Evolutionary conservation across 2,888 invertebrate genomes (phyloP), one percentile per base, ranked within the genome.

Genomic region (Erannis defoliaria): DNA sequence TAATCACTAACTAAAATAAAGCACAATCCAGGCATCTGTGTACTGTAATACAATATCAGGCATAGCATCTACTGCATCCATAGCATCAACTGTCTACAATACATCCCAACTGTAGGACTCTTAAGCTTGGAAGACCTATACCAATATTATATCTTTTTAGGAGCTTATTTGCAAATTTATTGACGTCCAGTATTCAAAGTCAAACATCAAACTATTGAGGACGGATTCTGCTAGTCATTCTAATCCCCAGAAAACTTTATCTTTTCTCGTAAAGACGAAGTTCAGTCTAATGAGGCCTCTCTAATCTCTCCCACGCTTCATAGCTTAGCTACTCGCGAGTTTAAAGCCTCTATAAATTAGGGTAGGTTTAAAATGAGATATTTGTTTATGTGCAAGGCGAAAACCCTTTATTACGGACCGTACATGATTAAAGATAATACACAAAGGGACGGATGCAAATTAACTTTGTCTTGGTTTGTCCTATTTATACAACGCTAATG

Each of bases 321-420:
- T 73, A 70, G 62, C 67, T 69, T 65, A 67, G 67, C 64, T 62
- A 54, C 69, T 67, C 63, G 51, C 63, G 67, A 67, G 64, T 72
- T 74, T 67, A 71, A 74, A 72, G 71, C 75, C 71, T 61, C 64
- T 66, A 71, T 77, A 74, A 76, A 76, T 76, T 70, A 71, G 71
- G 75, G 69, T 73, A 62, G 66, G 64, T 75, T 72, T 74, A 71
- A 66, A 68, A 70, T 67, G 64, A 70, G 66, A 66, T 72, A 68
- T 70, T 71, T 71, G 68, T 70, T 66, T 70, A 65, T 64, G 57
- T 68, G 61, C 56, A 62, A 65, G 58, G 57, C 62, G 50, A 38
- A 48, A 56, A 67, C 70, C 69, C 67, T 68, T 68, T 59, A 67
- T 56, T 61, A 37, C 66, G 56, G 53, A 65, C 70, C 62, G 55